Percentiles rank a stretch among this genome's conserved stretches.
These are phyloP conservation scores for Crossaster papposus DNA, from an alignment of 53 echinoderm and acorn worm genomes.

Conservation along the genomic window DNA sequence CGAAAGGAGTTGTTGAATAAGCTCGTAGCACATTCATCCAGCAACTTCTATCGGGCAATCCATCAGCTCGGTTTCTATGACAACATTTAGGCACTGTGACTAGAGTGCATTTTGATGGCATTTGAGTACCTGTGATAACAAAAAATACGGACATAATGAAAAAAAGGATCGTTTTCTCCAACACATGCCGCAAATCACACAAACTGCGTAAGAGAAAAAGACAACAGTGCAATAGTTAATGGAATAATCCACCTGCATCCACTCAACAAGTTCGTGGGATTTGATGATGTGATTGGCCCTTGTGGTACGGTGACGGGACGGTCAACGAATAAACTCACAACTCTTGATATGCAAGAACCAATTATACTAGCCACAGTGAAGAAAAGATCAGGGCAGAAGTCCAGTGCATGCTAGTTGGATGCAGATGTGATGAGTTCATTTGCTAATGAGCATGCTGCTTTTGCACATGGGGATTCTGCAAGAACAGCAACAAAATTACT, in stretches of 20 bases:
- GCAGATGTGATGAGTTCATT: no score
- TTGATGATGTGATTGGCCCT: constrained; percentile 12
- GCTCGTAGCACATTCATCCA: background rate
- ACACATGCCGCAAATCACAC: background rate
- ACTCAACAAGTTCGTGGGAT: background rate
- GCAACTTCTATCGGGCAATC: background rate
- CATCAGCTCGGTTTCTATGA: background rate
- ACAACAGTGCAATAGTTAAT: background rate
- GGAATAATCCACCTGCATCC: background rate
- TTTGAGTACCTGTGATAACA: background rate
- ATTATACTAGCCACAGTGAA: background rate
- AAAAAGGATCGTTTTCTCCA: background rate
- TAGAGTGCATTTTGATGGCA: background rate
- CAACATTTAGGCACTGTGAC: background rate
- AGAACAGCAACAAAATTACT: no score
- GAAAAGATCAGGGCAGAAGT: background rate
- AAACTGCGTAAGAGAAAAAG: background rate
- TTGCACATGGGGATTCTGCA: no score
- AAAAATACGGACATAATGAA: no score
- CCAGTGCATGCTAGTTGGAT: background rate
- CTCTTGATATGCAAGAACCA: background rate
- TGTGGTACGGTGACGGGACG: background rate
- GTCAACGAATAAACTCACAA: background rate
- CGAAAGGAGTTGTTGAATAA: background rate
- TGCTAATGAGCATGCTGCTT: no score